These are phyloP conservation scores for Phalanger gymnotis DNA, from an alignment of 2,797 vertebrate species.

Conservation along the genomic window DNA sequence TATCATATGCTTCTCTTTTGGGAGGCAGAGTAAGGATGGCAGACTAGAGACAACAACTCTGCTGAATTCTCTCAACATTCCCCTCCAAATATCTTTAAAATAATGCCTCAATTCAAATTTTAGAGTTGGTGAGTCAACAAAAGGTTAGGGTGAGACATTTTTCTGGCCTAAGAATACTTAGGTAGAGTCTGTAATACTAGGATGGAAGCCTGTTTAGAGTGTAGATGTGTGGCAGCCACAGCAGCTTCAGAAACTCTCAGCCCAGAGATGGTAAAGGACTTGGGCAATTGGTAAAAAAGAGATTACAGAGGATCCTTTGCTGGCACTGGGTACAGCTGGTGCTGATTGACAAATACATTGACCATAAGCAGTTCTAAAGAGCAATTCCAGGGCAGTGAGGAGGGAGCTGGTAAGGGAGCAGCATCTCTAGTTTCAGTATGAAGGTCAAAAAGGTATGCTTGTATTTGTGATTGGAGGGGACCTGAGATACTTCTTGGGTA, in stretches of 20 bases:
- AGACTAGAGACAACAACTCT: not conserved
- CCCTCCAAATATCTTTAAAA: not conserved
- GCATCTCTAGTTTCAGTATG: not conserved
- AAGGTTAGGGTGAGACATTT: not conserved
- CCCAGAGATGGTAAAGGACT: not conserved
- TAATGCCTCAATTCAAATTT: not conserved
- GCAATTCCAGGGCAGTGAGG: not conserved
- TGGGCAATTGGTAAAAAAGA: not conserved
- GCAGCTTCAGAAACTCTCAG: not conserved
- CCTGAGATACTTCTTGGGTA: not conserved
- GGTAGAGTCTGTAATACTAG: not conserved
- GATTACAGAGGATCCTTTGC: not conserved
- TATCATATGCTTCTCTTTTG: not conserved
- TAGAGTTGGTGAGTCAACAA: not conserved
- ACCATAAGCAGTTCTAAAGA: not conserved
- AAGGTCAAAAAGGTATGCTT: not conserved
- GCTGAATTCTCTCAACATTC: not conserved
- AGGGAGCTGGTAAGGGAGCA: not conserved
- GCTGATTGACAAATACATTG: not conserved
- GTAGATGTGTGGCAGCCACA: not conserved
- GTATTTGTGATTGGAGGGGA: not conserved
- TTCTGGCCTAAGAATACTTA: not conserved
- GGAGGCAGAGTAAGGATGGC: not conserved
- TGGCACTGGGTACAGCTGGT: not conserved
- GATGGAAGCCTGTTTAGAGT: not conserved